Base-by-base conservation (phyloP, 2,113 vertebrate genomes). In the Antechinus stuartii region DNA sequence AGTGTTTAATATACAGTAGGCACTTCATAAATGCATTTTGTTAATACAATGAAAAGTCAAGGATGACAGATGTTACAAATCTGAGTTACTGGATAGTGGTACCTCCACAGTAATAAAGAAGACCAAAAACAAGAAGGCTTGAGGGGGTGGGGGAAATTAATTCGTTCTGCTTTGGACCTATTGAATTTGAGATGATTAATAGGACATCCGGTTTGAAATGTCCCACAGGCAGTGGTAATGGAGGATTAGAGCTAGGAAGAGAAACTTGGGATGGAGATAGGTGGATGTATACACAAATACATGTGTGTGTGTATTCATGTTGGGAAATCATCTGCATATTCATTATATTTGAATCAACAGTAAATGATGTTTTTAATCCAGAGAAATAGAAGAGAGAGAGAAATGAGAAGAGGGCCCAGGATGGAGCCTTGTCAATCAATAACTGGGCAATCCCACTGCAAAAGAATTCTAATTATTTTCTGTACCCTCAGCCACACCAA, bases 381-480 rank as follows among this genome's bases (percentile, higher is more conserved):
- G 47, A 52, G 90, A 90, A 16, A 90, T 14, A 49, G 46, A 27
- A 90, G 0, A 90, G 23, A 90, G 23, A n/a, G 49, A 42, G 19
- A 84, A 42, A 84, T 42, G n/a, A 84, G 68, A 84, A 84, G n/a
- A 42, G 16, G 6, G 19, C 35, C 68, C 68, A 42, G 16, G 68
- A 84, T 19, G 42, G 19, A 23, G n/a, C n/a, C 68, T 84, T 42
- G 49, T 90, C 90, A 26, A 90, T 94, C 93, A 93, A 96, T 97
- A 96, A 96, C 94, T 93, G 97, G 97, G 97, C 90, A 0, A 96
- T 42, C 53, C 53, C 94, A 96, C n/a, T 97, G 91, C 97, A 94
- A 97, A 97, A 95, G 97, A 97, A 98, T 98, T 97, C 95, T 97
- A 96, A 97, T 97, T 98, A 93, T 96, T 97, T 96, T 96, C 97